Evolutionary conservation across 1,140 invertebrate genomes (phyloP).

Genomic region (Trichoplusia ni): DNA sequence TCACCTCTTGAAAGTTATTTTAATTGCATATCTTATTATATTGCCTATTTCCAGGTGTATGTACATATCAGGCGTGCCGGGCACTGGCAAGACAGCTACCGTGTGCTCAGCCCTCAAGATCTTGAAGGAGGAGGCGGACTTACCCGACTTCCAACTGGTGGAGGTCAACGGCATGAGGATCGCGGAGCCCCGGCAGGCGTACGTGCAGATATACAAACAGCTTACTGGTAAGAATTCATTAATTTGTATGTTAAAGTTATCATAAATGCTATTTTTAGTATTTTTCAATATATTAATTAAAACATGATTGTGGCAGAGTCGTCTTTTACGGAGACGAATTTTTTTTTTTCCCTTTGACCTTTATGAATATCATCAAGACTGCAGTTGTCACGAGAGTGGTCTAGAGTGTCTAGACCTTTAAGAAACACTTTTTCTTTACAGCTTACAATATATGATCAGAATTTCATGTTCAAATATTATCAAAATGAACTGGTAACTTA

Average conservation of each 20-base stretch:
- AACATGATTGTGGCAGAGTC: neutral
- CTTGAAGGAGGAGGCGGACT: conserved; percentile 84
- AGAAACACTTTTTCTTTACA: too few species aligned
- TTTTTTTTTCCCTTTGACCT: too few species aligned
- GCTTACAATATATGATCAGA: too few species aligned
- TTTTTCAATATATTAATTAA: neutral
- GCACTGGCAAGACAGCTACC: conserved; percentile 99
- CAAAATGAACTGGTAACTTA: too few species aligned
- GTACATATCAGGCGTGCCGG: conserved; percentile 99
- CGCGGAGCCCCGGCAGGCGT: conserved; percentile 95
- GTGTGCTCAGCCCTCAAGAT: conserved; percentile 93
- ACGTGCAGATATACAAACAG: conserved; percentile 91
- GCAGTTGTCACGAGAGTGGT: too few species aligned
- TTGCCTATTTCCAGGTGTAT: conserved; percentile 88
- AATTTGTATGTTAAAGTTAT: too few species aligned
- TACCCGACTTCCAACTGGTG: conserved; percentile 89
- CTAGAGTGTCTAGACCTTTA: too few species aligned
- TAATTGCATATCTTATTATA: conserved; percentile 5
- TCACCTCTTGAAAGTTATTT: too few species aligned
- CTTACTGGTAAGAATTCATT: conserved; percentile 83
- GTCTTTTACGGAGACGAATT: too few species aligned
- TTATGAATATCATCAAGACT: too few species aligned
- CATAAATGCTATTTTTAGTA: neutral
- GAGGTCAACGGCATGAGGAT: conserved; percentile 98
- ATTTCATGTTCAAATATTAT: too few species aligned